Evolutionary conservation across 1,140 invertebrate genomes (phyloP).

Genomic region (Condylostylus longicornis): DNA sequence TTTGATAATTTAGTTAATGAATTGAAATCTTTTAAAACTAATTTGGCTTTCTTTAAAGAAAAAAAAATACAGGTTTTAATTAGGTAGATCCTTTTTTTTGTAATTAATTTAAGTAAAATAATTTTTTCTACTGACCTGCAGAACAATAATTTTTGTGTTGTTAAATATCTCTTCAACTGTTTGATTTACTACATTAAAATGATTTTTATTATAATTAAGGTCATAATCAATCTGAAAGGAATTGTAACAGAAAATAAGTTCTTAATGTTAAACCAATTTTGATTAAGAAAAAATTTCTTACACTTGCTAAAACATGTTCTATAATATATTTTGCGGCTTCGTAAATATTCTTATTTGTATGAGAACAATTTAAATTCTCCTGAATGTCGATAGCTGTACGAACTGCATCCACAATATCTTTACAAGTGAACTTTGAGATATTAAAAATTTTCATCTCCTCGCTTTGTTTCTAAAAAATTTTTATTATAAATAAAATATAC

Average conservation of each 20-base stretch:
- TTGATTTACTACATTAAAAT: slow-evolving; percentile 7
- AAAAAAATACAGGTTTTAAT: slow-evolving; percentile 20
- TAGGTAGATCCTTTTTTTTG: slow-evolving; percentile 21
- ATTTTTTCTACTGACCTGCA: slow-evolving; percentile 15
- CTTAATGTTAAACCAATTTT: background rate
- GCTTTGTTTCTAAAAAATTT: background rate
- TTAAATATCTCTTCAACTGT: slow-evolving; percentile 20
- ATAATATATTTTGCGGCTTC: slow-evolving; percentile 25
- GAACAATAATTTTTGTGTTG: slow-evolving; percentile 25
- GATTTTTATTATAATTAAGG: slow-evolving; percentile 18
- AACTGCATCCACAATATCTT: slow-evolving; percentile 18
- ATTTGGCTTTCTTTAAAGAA: slow-evolving; percentile 8
- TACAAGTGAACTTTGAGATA: background rate
- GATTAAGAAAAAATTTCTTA: background rate
- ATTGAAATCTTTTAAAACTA: background rate
- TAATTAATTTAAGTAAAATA: background rate
- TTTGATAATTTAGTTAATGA: too few species aligned
- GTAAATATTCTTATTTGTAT: slow-evolving; percentile 23
- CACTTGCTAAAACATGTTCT: slow-evolving; percentile 16
- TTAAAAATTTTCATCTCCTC: background rate
- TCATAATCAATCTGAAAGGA: slow-evolving; percentile 15
- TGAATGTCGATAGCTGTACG: slow-evolving; percentile 23
- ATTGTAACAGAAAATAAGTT: background rate
- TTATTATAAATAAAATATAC: slow-evolving; percentile 6
- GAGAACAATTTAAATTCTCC: slow-evolving; percentile 11